These are phyloP conservation scores for Microctenopoma lineatum DNA, from an alignment of 2,797 vertebrate genomes.

Conservation along the genomic window DNA sequence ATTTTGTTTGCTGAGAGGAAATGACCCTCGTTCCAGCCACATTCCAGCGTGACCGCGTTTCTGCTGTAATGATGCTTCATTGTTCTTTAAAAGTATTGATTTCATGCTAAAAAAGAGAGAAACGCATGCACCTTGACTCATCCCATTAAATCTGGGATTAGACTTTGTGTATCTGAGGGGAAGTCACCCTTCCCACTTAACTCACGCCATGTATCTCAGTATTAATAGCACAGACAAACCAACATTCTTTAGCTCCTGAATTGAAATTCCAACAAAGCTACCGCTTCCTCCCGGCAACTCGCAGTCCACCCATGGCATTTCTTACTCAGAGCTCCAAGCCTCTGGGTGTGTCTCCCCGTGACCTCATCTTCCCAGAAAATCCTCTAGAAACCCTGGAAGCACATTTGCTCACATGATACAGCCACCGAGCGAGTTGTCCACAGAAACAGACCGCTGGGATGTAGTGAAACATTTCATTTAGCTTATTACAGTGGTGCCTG, in stretches of 20 bases:
- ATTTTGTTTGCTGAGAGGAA: constrained; percentile 53
- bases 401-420: constrained; percentile 35
- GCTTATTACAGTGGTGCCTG: constrained; percentile 5
- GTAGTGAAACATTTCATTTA: constrained; percentile 6
- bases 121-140: too few species aligned
- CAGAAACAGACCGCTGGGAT: constrained; percentile 32
- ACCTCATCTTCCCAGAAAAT: constrained; percentile 72
- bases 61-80: neutral
- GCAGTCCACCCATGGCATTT: constrained; percentile 49
- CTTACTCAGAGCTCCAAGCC: constrained; percentile 32
- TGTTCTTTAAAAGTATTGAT: neutral
- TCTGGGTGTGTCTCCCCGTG: constrained; percentile 73
- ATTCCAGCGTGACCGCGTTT: constrained; percentile 45
- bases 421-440: constrained; percentile 14
- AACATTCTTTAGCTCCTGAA: constrained; percentile 39
- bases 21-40: constrained; percentile 58
- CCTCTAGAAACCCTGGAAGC: constrained; percentile 50
- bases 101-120: neutral
- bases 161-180: constrained; percentile 14
- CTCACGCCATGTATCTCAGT: constrained; percentile 8
- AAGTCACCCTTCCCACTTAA: neutral
- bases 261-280: constrained; percentile 62
- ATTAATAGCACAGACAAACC: constrained; percentile 40
- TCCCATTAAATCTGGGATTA: neutral
- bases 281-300: constrained; percentile 53